A percentile compares a stretch with the other conserved stretches of the same genome.
Evolutionary conservation across 2,113 vertebrate genomes (phyloP).

Genomic region (Neodontobutis hainanensis): DNA sequence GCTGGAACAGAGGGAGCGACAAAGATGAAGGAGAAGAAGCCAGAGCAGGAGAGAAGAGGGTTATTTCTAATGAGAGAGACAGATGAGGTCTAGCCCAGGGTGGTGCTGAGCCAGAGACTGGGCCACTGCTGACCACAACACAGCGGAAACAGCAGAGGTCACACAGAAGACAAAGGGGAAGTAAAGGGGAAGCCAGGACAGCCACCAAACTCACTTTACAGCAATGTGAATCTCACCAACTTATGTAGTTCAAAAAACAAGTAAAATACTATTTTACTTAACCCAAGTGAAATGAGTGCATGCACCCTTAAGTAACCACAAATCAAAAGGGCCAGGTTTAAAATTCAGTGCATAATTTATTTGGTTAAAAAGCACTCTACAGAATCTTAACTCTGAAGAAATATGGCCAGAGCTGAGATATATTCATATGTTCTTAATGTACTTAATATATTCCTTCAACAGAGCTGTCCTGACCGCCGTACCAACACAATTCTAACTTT

Average conservation of each 20-base stretch:
- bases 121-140: conserved; percentile 58
- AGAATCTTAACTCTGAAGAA: neutral
- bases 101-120: conserved; percentile 53
- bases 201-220: neutral
- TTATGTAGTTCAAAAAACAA: conserved; percentile 4
- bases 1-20: conserved; percentile 39
- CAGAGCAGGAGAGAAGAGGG: conserved; percentile 10
- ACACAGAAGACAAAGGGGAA: conserved; percentile 32
- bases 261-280: neutral
- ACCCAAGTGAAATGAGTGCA: neutral
- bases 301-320: conserved; percentile 3
- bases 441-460: neutral
- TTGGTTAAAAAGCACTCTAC: neutral
- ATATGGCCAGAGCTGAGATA: conserved; percentile 3
- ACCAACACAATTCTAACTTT: neutral
- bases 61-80: conserved; percentile 66
- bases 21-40: conserved; percentile 44
- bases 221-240: neutral
- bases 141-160: conserved; percentile 42
- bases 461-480: neutral
- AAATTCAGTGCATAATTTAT: neutral
- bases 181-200: conserved; percentile 17
- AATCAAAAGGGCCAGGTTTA: conserved; percentile 8
- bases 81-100: conserved; percentile 55
- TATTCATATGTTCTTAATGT: neutral